Conservation (phyloP, 2,888 invertebrate genomes). For the Lissocephala sabroskyi region DNA sequence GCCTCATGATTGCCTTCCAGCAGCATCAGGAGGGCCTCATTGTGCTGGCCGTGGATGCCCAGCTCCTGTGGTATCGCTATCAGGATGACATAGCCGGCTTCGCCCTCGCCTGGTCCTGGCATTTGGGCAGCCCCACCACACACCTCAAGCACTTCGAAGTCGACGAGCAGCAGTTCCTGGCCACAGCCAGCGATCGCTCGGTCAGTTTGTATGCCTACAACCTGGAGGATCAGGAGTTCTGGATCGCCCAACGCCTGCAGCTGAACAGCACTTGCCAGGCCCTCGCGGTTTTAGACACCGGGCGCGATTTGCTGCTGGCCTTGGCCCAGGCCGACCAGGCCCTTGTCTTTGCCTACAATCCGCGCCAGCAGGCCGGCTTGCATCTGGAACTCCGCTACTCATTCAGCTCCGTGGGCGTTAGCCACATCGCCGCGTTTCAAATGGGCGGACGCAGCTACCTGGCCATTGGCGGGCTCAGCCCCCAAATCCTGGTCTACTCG, state of each 20-base stretch:
- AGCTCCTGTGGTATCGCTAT: constrained; percentile 60
- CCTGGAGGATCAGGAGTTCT: constrained; percentile 54
- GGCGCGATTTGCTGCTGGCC: constrained; percentile 65
- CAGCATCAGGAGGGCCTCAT: constrained; percentile 52
- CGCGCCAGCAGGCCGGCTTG: constrained; percentile 37
- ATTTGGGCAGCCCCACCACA: constrained; percentile 39
- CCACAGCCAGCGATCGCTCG: constrained; percentile 42
- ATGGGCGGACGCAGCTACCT: constrained; percentile 71
- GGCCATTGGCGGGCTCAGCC: constrained; percentile 63
- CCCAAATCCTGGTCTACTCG: constrained; percentile 68
- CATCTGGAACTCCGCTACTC: constrained; percentile 44
- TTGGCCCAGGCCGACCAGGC: constrained; percentile 60
- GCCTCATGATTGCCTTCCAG: constrained; percentile 46
- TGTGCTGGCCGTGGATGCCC: constrained; percentile 40
- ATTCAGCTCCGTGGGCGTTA: constrained; percentile 52
- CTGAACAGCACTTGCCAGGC: constrained; percentile 43
- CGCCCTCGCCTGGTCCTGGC: constrained; percentile 60
- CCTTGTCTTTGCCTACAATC: constrained; percentile 58
- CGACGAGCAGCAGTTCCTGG: constrained; percentile 49
- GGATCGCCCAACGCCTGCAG: constrained; percentile 66
- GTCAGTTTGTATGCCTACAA: constrained; percentile 66
- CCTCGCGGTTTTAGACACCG: constrained; percentile 61
- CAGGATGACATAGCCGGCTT: constrained; percentile 25
- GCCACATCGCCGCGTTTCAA: constrained; percentile 62
- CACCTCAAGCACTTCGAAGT: constrained; percentile 50